phyloP scores from a whole-genome alignment of 2,797 vertebrate genomes.

The Phaenicophaeus curvirostris region DNA sequence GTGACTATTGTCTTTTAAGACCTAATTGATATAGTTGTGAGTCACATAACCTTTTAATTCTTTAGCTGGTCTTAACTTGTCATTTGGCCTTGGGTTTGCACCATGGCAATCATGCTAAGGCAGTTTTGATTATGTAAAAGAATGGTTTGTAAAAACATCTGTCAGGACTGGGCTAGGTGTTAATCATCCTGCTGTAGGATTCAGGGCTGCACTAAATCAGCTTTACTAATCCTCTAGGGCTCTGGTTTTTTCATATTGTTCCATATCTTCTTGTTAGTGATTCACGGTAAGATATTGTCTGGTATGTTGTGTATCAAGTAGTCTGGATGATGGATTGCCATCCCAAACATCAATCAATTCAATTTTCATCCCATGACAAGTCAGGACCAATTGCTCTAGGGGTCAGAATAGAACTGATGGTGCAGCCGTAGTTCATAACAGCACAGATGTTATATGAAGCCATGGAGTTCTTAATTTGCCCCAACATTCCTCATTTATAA shows the following conservation, averaged over 20 bases:
- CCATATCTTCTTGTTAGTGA: background rate
- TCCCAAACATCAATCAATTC: background rate
- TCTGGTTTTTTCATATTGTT: background rate
- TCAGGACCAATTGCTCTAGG: background rate
- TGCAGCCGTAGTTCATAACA: background rate
- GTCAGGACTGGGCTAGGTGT: background rate
- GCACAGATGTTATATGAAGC: background rate
- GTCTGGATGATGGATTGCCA: background rate
- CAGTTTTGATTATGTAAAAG: background rate
- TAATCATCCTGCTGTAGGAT: background rate
- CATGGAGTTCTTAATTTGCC: background rate
- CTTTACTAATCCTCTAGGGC: background rate
- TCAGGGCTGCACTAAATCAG: background rate
- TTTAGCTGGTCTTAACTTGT: background rate
- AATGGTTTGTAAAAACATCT: background rate
- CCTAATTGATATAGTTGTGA: background rate
- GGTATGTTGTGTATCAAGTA: background rate
- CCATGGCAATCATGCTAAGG: background rate
- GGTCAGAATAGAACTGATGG: background rate
- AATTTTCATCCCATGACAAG: background rate
- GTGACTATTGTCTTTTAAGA: background rate
- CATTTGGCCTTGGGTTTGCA: background rate
- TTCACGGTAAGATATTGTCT: background rate
- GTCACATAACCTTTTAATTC: background rate
- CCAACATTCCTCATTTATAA: background rate